Base-by-base conservation (phyloP, 64 coral and sea anemone species). In the Montipora efflorescens region DNA sequence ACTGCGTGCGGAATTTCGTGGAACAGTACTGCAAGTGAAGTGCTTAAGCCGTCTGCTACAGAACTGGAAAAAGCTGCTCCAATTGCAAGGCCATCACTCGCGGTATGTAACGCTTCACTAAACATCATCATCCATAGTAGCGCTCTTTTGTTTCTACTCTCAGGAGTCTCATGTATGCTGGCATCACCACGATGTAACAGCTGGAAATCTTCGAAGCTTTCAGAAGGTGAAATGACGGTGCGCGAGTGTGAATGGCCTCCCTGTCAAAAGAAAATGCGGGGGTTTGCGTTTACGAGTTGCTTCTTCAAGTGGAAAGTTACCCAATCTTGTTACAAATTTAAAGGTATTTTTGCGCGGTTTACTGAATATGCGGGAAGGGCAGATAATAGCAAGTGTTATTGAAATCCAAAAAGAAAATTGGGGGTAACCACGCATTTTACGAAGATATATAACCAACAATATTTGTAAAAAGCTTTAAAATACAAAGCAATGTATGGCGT, bases 31-130 rank as follows among this genome's bases (percentile, higher is more conserved):
- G 97, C 97, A 21, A 98, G 62, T 25, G 97, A 94, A 21, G 97
- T 98, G 28, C 94, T 93, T 0, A 98, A 74, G 50, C 97, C 97
- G 49, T 95, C 97, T 45, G 88, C 83, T 21, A 72, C 81, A 10
- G 94, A 91, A 23, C 94, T 94, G 1, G 94, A 90, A 62, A 96
- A 98, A 10, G 97, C 97, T 64, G 91, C 97, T 57, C 97, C 94
- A 12, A 98, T 92, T 45, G 97, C 97, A 43, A 98, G 5, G 0
- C 97, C 97, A 66, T 98, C 97, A 45, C 79, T 91, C 2, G 95
- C 59, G 12, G 92, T 88, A 73, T 98, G 94, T 55, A 98, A 64
- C 21, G 84, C 53, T 58, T 96, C 91, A 18, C 97, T 83, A 47
- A 94, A 67, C 52, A 97, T 5, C 48, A 97, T 59, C 94, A 95